Evolutionary conservation across 92 coral and sea anemone species (phyloP), one percentile per base, ranked within the genome.

Genomic region (Anthopleura xanthogrammica): DNA sequence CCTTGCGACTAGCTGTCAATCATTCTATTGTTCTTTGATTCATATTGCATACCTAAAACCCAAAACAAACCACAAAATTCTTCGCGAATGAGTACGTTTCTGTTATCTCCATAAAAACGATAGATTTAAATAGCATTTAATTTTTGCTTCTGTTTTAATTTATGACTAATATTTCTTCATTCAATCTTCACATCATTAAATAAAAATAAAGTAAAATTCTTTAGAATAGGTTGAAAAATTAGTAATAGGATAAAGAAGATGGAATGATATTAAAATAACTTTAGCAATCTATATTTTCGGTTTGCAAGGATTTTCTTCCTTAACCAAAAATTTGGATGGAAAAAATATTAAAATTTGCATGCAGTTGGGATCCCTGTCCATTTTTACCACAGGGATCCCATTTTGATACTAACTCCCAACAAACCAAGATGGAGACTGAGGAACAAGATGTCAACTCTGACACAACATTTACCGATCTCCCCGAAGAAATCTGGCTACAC

Each of bases 401-500:
- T 77, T 81, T 58, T 23, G 39, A 73, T 62, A 75, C 66, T 73
- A 60, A 82, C 48, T 77, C 20, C 81, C 65, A 62, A 62, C 87
- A 87, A 92, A 75, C 56, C 79, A 83, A 86, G 14, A 88, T 91
- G 94, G 94, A 85, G 76, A 79, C 39, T 2, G 62, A 60, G 52
- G 66, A 22, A 17, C 81, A 41, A 14, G 81, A 68, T 1, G 76
- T 14, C 36, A 20, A n/a, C 60, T 75, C 19, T 16, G 84, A 23
- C 4, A 68, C 65, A 50, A 12, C 39, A 14, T 36, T 79, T 16
- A 70, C 73, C 29, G 82, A 83, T 78, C 89, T 93, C 75, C 98
- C 98, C 40, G 98, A 93, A 83, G 98, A 91, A 82, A 66, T 93
- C 19, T 71, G 91, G 73, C 83, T 93, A 29, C 90, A 89, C 24